Evolutionary conservation across 2,888 invertebrate genomes (phyloP), one percentile per base, ranked within the genome.

Genomic region (Acanthococcus lagerstroemiae): DNA sequence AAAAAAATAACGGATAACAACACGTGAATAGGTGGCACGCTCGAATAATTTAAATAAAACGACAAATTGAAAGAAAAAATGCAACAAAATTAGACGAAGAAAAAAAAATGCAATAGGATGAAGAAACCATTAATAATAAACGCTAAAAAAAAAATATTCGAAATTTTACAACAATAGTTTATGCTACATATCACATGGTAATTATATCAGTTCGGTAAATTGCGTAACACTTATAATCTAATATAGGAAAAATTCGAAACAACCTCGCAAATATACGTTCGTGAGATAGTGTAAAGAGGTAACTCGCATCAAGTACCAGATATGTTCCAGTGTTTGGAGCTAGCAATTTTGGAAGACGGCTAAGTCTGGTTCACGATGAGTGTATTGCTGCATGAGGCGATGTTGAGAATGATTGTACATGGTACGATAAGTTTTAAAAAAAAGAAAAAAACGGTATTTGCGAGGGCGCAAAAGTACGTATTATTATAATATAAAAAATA

Each of bases 151-250:
- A 45, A 45, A 7, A 7, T 19, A 19, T 17, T 37, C 46, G 19
- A 45, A 7, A 9, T 37, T 60, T 46, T 60, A 60, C 60, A 60
- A 60, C 60, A 26, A 60, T 26, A 44, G 46, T 60, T 60, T 60
- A 60, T 48, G 26, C 60, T 60, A 60, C 60, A 60, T 60, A 60
- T 60, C 60, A 60, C 60, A 60, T 48, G 60, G 60, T 60, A 60
- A 60, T 60, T 48, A 46, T 60, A 60, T 60, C 60, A 60, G 60
- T 60, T 60, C 60, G 60, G 60, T 60, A 60, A 45, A 60, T 26
- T 60, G 60, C 46, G 46, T 48, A 48, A 60, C 48, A 60, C 44
- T 58, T 45, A n/a, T n/a, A n/a, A n/a, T n/a, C n/a, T 48, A 60
- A 48, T 26, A 60, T 60, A 60, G 26, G 46, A 58, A 48, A 57